Percentiles rank a stretch among this genome's conserved stretches.
Conservation (phyloP, 1,140 invertebrate genomes). For the Nomia melanderi region DNA sequence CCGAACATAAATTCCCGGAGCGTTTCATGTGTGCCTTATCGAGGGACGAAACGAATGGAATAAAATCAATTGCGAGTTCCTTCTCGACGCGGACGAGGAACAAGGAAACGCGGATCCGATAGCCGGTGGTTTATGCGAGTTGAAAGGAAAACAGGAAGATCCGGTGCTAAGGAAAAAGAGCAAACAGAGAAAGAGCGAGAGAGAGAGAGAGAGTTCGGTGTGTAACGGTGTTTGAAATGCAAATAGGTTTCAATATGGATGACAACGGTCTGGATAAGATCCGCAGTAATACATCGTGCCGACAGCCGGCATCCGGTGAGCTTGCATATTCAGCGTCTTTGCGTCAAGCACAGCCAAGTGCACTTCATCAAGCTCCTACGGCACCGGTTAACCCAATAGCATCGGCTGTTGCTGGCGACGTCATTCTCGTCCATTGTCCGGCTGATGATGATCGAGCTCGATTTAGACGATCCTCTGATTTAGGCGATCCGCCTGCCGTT, state of each 20-base stretch:
- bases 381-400: conserved; percentile 64
- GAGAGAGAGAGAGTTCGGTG: not conserved
- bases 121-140: conserved; percentile 28
- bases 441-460: conserved; percentile 11
- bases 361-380: conserved; percentile 73
- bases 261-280: conserved; percentile 76
- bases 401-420: conserved; percentile 49
- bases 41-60: no score
- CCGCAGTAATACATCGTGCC: conserved; percentile 79
- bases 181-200: not conserved
- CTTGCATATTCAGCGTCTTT: conserved; percentile 78
- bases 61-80: no score
- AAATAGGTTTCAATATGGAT: conserved; percentile 76
- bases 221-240: conserved; percentile 67
- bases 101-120: conserved; percentile 4
- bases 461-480: not conserved
- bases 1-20: no score
- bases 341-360: conserved; percentile 72
- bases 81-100: no score
- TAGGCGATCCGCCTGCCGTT: not conserved
- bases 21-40: no score
- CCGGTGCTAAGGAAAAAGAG: not conserved
- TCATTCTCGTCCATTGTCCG: conserved; percentile 58
- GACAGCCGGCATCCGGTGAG: conserved; percentile 78
- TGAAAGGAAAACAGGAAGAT: not conserved